Evolutionary conservation across 92 coral and sea anemone species (phyloP).

Genomic region (Porites divaricata): DNA sequence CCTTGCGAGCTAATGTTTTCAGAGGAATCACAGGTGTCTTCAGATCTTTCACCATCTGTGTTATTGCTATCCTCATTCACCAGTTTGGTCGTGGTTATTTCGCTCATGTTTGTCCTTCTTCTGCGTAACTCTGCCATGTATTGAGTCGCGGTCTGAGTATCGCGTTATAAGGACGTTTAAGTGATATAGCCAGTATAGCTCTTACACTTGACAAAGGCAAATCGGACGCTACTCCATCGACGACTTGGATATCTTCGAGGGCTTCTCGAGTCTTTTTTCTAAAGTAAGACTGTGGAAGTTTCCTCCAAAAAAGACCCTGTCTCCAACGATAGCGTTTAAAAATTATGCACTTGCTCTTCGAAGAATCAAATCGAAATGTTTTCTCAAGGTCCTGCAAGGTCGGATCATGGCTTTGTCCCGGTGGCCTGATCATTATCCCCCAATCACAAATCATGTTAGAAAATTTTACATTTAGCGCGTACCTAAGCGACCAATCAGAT

Average conservation of each 20-base stretch:
- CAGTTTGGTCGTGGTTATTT: not conserved
- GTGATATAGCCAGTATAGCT: not conserved
- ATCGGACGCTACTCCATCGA: not conserved
- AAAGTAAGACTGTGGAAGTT: not conserved
- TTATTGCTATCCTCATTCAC: not conserved
- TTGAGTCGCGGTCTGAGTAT: constrained; percentile 1
- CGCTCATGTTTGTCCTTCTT: constrained; percentile 42
- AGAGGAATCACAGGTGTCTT: not conserved
- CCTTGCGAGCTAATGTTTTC: not conserved
- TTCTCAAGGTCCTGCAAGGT: no score
- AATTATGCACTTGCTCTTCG: not conserved
- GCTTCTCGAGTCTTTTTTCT: not conserved
- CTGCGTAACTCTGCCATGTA: constrained; percentile 46
- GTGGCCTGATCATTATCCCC: constrained; percentile 46
- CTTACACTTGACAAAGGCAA: not conserved
- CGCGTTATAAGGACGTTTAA: not conserved
- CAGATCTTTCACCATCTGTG: not conserved
- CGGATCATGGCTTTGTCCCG: not conserved
- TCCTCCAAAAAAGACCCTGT: not conserved
- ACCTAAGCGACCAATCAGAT: constrained; percentile 41
- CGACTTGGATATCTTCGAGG: not conserved
- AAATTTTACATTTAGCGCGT: not conserved
- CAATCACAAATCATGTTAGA: constrained; percentile 26
- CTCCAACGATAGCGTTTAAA: not conserved
- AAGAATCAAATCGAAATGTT: not conserved